A percentile compares a stretch with the other conserved stretches of the same genome.
Conservation (phyloP, 2,888 invertebrate genomes). For the Cosmia trapezina region DNA sequence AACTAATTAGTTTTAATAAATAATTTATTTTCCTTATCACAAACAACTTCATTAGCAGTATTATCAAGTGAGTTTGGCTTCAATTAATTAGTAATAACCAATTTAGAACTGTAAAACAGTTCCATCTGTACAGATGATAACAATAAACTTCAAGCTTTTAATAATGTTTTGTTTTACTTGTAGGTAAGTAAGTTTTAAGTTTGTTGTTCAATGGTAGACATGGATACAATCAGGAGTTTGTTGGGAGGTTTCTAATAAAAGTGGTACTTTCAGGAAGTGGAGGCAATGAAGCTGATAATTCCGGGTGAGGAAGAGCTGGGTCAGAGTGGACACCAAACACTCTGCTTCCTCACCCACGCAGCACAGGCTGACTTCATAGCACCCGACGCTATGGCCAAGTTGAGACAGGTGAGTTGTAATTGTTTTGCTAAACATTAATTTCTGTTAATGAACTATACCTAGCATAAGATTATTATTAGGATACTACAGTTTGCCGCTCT, state of each 20-base stretch:
- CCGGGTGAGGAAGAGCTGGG: constrained; percentile 98
- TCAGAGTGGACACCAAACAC: constrained; percentile 96
- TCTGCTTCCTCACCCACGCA: constrained; percentile 97
- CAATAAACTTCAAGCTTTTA: not conserved
- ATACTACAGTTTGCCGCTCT: too few relatives aligned
- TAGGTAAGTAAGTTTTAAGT: not conserved
- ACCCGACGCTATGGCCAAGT: constrained; percentile 98
- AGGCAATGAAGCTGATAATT: constrained; percentile 96
- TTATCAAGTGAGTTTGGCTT: not conserved
- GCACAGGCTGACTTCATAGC: constrained; percentile 98
- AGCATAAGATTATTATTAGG: too few relatives aligned
- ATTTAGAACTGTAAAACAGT: not conserved
- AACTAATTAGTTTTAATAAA: constrained; percentile 3
- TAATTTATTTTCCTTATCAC: not conserved
- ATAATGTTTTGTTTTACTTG: not conserved
- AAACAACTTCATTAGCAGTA: constrained; percentile 8
- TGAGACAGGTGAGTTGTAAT: constrained; percentile 92
- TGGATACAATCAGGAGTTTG: too few relatives aligned
- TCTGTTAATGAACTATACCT: too few relatives aligned
- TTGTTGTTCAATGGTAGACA: not conserved
- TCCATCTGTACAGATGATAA: not conserved
- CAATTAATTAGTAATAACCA: constrained; percentile 2
- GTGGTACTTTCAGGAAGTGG: constrained; percentile 94
- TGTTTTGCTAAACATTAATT: too few relatives aligned
- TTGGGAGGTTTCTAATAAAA: not conserved